Conservation (phyloP, 2,888 invertebrate species). For the Pasiphila rectangulata region DNA sequence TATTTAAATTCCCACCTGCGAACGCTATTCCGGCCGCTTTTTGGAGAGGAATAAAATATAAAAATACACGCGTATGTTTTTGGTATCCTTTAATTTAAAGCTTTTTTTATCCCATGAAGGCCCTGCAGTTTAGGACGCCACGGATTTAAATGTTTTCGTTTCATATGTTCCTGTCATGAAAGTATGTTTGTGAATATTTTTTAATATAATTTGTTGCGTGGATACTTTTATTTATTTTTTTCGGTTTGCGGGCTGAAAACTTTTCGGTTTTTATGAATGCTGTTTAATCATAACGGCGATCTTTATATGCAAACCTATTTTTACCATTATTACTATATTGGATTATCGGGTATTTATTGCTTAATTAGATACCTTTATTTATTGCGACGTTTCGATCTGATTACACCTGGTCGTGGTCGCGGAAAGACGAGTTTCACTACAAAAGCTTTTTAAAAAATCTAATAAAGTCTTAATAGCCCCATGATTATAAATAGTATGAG, state of each 20-base stretch:
- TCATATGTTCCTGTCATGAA: conserved; percentile 52
- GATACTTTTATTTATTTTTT: conserved; percentile 9
- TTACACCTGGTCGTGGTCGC: too few relatives aligned
- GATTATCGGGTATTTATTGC: too few relatives aligned
- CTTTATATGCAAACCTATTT: too few relatives aligned
- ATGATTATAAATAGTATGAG: too few relatives aligned
- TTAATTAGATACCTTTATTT: too few relatives aligned
- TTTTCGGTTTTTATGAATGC: too few relatives aligned
- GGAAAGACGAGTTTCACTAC: too few relatives aligned
- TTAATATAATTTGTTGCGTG: conserved; percentile 22
- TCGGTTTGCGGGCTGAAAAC: background rate
- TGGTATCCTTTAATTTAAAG: conserved; percentile 80
- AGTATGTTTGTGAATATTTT: conserved; percentile 37
- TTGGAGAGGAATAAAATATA: conserved; percentile 79
- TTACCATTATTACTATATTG: too few relatives aligned
- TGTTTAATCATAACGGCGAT: too few relatives aligned
- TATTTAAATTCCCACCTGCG: conserved; percentile 81
- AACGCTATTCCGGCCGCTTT: conserved; percentile 61
- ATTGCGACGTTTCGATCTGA: too few relatives aligned
- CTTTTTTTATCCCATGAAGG: conserved; percentile 69
- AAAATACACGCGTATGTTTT: conserved; percentile 80
- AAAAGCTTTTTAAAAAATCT: too few relatives aligned
- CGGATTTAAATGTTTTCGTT: conserved; percentile 63
- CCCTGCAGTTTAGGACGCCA: conserved; percentile 61
- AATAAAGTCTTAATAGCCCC: too few relatives aligned